Percentiles rank a stretch among this genome's conserved stretches.
phyloP scores from a whole-genome alignment of 2,888 invertebrate species.

The Carcina quercana region DNA sequence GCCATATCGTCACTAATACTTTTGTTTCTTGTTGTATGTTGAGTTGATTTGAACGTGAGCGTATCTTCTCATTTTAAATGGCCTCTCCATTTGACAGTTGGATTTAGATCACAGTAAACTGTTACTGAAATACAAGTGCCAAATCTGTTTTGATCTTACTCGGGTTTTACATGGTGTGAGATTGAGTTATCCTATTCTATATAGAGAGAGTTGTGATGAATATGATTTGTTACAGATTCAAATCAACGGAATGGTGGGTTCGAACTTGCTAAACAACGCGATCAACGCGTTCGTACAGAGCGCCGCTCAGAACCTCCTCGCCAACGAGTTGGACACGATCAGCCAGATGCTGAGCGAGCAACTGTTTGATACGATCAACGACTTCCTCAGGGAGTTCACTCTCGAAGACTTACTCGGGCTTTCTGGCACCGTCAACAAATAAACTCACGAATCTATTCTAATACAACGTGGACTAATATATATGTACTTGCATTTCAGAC shows the following conservation, averaged over 20 bases:
- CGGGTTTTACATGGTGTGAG: neutral
- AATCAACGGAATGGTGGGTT: conserved; percentile 42
- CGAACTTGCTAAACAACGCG: conserved; percentile 31
- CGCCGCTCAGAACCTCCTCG: conserved; percentile 35
- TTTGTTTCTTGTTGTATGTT: too few species aligned
- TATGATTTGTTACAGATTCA: conserved; percentile 28
- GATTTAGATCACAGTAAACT: neutral
- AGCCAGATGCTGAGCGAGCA: conserved; percentile 32
- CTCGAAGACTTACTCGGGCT: conserved; percentile 34
- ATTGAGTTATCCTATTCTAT: neutral
- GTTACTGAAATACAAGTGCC: neutral
- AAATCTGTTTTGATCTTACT: neutral
- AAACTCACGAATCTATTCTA: too few species aligned
- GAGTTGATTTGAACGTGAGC: too few species aligned
- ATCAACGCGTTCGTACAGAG: conserved; percentile 36
- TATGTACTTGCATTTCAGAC: neutral
- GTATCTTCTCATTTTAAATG: neutral
- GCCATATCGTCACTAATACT: too few species aligned
- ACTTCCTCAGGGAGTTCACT: conserved; percentile 34
- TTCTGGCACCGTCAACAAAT: too few species aligned
- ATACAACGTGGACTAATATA: too few species aligned
- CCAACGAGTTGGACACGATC: conserved; percentile 28
- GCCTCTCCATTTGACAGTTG: neutral
- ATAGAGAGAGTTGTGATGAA: neutral
- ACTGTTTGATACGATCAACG: conserved; percentile 38